phyloP scores from a whole-genome alignment of 2,113 vertebrate species.

The Oryzias javanicus region DNA sequence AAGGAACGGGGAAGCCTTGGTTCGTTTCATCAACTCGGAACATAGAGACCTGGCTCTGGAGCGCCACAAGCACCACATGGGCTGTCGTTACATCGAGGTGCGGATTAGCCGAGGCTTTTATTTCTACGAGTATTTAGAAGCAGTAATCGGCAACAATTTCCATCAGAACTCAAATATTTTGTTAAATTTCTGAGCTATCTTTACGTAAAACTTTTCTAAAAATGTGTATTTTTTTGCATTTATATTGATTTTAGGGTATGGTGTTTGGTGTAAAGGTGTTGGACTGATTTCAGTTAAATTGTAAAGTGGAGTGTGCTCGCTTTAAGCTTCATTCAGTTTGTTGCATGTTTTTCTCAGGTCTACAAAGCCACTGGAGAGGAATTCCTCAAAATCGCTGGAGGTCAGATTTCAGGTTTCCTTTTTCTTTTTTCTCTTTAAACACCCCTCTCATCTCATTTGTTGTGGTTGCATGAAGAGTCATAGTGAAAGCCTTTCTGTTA shows the following conservation, averaged over 20 bases:
- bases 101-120: neutral
- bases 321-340: too few species aligned
- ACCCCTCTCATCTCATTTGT: neutral
- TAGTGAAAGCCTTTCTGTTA: conserved; percentile 47
- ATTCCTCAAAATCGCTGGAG: conserved; percentile 97
- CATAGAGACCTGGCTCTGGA: conserved; percentile 92
- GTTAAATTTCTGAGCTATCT: neutral
- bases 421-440: too few species aligned
- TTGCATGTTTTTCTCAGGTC: conserved; percentile 74
- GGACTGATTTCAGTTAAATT: too few species aligned
- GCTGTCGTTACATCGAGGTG: conserved; percentile 94
- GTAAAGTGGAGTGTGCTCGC: too few species aligned
- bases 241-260: too few species aligned
- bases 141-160: neutral
- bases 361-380: conserved; percentile 97
- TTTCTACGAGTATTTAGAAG: neutral
- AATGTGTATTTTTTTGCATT: too few species aligned
- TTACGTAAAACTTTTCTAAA: too few species aligned
- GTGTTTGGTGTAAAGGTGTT: too few species aligned
- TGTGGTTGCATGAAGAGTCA: conserved; percentile 15
- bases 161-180: neutral
- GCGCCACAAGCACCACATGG: conserved; percentile 98
- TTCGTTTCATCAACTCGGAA: conserved; percentile 89
- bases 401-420: conserved; percentile 75
- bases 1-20: conserved; percentile 92